Base-by-base conservation (phyloP, 2,888 invertebrate species). In the Yponomeuta cagnagella region DNA sequence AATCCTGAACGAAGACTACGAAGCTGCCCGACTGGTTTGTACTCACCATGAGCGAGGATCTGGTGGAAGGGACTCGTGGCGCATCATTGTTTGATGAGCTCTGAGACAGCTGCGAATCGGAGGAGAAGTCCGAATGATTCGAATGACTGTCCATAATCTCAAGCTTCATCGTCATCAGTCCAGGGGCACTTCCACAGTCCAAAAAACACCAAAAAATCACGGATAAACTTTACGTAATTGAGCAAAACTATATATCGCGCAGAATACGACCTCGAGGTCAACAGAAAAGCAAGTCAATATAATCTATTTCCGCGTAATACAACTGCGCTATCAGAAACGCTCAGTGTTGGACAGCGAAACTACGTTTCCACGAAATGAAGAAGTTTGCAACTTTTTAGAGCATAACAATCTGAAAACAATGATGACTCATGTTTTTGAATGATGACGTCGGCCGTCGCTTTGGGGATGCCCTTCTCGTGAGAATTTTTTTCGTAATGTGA, bases 111-210 rank as follows among this genome's bases (percentile, higher is more conserved):
- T 93, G 93, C 79, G 93, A 94, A 80, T 94, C 93, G 82, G 93
- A 93, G 74, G 94, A 94, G 76, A 89, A 92, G 85, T 93, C 94
- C 72, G 94, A 94, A 80, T 93, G 93, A 83, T 94, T 94, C 75
- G 94, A 94, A 76, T 93, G 89, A 76, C 89, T 92, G 82, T 94
- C 94, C 85, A 93, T 93, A 72, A 93, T 90, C 80, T 94, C 94
- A 76, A 93, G 87, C 92, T 94, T 94, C 94, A 94, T 94, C 81
- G 87, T 90, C 90, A 90, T 89, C 72, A 82, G 85, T 85, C 79
- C 82, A 76, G 74, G 71, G 75, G 76, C 78, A 79, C 78, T 66
- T 69, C 15, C 52, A 58, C 52, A 66, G 23, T 65, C 31, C 48
- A 15, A 71, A 43, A 43, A 43, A 68, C 37, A 31, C 33, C 10